A percentile compares a stretch with the other conserved stretches of the same genome.
Evolutionary conservation across 2,113 vertebrate species (phyloP).

Genomic region (Noctilio leporinus): DNA sequence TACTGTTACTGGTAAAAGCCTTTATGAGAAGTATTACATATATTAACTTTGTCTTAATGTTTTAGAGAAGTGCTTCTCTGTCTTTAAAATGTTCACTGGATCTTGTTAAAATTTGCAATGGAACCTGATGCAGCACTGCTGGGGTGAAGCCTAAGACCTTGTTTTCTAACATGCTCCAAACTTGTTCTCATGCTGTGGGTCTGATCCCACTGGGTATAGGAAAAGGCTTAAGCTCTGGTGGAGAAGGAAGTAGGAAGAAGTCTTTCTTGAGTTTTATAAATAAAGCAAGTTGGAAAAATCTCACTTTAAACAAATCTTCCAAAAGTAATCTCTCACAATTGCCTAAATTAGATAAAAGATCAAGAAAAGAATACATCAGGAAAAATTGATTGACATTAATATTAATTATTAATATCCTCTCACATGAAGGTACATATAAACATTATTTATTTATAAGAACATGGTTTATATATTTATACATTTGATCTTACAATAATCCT

Average conservation of each 20-base stretch:
- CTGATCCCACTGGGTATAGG: background rate
- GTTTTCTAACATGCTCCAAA: background rate
- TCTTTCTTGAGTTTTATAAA: background rate
- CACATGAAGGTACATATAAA: background rate
- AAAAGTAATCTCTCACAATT: background rate
- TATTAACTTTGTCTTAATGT: background rate
- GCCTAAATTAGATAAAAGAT: background rate
- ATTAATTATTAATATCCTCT: background rate
- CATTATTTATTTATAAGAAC: background rate
- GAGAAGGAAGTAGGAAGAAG: background rate
- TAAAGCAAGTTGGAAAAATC: background rate
- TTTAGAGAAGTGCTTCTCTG: background rate
- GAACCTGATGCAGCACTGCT: background rate
- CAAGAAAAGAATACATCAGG: background rate
- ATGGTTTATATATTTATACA: background rate
- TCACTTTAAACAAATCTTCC: background rate
- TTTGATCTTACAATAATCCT: background rate
- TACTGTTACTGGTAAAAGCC: background rate
- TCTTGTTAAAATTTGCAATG: background rate
- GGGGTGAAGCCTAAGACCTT: background rate
- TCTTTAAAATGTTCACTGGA: background rate
- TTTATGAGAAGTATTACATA: background rate
- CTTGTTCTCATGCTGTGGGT: background rate
- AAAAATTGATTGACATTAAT: background rate
- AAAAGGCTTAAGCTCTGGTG: background rate